phyloP scores from a whole-genome alignment of 2,797 vertebrate species.

The Forpus xanthops region DNA sequence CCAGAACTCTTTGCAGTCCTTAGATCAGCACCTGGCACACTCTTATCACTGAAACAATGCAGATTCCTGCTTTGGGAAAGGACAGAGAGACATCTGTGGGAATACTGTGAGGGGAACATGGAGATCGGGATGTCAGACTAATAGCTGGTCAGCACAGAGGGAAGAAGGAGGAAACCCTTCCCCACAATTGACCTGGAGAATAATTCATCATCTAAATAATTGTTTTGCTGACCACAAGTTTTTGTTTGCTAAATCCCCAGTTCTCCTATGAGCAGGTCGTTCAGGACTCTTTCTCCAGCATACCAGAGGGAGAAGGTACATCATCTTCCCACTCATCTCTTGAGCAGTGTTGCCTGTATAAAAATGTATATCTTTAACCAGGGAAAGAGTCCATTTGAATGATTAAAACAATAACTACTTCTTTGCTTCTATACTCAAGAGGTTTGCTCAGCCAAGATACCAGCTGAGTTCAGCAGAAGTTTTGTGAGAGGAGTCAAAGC shows the following conservation, averaged over 20 bases:
- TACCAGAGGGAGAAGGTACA: background rate
- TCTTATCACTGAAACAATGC: background rate
- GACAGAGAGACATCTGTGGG: background rate
- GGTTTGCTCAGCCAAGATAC: background rate
- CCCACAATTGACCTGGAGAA: background rate
- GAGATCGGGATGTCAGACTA: background rate
- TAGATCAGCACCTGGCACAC: background rate
- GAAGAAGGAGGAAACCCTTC: background rate
- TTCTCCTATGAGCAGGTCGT: background rate
- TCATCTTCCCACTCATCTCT: background rate
- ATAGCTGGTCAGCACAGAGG: background rate
- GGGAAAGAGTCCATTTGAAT: background rate
- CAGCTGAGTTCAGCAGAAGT: background rate
- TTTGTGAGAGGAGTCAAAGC: background rate
- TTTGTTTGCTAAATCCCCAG: background rate
- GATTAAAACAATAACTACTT: background rate
- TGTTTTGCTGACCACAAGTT: background rate
- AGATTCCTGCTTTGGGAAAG: background rate
- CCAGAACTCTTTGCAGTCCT: background rate
- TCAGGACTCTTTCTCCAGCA: background rate
- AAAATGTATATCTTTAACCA: background rate
- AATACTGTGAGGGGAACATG: background rate
- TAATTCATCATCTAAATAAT: background rate
- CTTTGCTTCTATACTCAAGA: background rate
- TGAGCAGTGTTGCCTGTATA: background rate